phyloP scores from a whole-genome alignment of 2,888 invertebrate species.

The Morpho helenor region DNA sequence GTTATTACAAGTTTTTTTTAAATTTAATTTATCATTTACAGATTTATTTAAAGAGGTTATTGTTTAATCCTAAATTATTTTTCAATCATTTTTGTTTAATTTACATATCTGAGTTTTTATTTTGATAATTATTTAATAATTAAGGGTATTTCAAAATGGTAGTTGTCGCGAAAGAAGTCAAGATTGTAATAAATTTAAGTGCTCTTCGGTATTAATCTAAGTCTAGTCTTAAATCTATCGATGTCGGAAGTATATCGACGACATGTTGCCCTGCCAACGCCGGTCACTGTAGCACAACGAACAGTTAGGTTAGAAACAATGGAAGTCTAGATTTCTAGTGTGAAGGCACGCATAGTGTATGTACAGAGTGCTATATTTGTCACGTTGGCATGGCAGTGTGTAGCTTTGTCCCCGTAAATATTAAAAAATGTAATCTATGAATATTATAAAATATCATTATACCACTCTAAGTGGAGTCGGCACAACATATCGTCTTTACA shows the following conservation, averaged over 20 bases:
- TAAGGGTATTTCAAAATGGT: too few relatives aligned
- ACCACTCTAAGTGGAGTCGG: too few relatives aligned
- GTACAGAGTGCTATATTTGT: slow-evolving; percentile 51
- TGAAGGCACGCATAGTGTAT: slow-evolving; percentile 56
- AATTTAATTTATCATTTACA: too few relatives aligned
- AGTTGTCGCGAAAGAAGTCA: background rate
- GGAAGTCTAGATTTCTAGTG: slow-evolving; percentile 20
- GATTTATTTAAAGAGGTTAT: too few relatives aligned
- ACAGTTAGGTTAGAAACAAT: slow-evolving; percentile 21
- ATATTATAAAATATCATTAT: too few relatives aligned
- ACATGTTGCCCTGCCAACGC: slow-evolving; percentile 58
- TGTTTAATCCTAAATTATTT: too few relatives aligned
- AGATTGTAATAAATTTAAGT: slow-evolving; percentile 17
- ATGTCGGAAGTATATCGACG: slow-evolving; percentile 46
- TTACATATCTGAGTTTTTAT: too few relatives aligned
- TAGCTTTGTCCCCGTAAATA: slow-evolving; percentile 37
- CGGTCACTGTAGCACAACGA: slow-evolving; percentile 64
- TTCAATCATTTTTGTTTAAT: too few relatives aligned
- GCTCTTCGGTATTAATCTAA: slow-evolving; percentile 37
- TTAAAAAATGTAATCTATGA: slow-evolving; percentile 5
- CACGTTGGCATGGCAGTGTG: slow-evolving; percentile 64
- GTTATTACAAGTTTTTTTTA: too few relatives aligned
- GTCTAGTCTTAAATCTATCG: slow-evolving; percentile 38
- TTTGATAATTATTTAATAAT: too few relatives aligned
- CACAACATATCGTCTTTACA: too few relatives aligned